Base-by-base conservation (phyloP, 2,113 vertebrate species). In the Cyprinodon variegatus region DNA sequence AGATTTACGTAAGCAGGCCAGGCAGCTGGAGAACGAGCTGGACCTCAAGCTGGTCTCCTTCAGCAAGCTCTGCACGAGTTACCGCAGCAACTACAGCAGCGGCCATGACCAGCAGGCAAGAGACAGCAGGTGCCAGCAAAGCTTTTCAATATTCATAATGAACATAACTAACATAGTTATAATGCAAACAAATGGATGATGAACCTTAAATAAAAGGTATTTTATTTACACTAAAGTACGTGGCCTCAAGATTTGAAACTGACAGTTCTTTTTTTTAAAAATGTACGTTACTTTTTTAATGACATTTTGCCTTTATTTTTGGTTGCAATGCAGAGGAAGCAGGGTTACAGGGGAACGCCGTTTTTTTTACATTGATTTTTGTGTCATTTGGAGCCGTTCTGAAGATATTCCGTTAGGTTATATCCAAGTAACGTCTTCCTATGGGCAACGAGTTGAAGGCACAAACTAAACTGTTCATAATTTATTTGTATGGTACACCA, bases 61-160 rank as follows among this genome's bases (percentile, higher is more conserved):
- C 94, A 99, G 97, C 93, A 99, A 99, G 80, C 94, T 99, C 0
- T 99, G 98, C 91, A 99, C 97, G 78, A 97, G 96, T 89, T 97
- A 96, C 89, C 96, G 93, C 88, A 84, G 93, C 69, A 79, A 67
- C 46, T 96, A 93, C 88, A 84, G 93, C 69, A 78, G 70, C 39
- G 76, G 10, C 72, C 17, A 65, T 14, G 81, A 77, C 50, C 83
- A 83, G 36, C 62, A 48, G 14, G 61, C 70, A 29, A 78, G 88
- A 83, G 77, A 81, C 68, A 78, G 61, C 81, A 81, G 86, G 90
- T 89, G 50, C 65, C 66, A 61, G n/a, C 11, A 0, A 36, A 45
- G 29, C 5, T 45, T 78, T 5, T 7, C n/a, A 50, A 15, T 10
- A 39, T 40, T 83, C 29, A 9, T 53, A 4, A 15, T 15, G 1